Evolutionary conservation across 2,888 invertebrate genomes (phyloP).

Genomic region (Unio pictorum): DNA sequence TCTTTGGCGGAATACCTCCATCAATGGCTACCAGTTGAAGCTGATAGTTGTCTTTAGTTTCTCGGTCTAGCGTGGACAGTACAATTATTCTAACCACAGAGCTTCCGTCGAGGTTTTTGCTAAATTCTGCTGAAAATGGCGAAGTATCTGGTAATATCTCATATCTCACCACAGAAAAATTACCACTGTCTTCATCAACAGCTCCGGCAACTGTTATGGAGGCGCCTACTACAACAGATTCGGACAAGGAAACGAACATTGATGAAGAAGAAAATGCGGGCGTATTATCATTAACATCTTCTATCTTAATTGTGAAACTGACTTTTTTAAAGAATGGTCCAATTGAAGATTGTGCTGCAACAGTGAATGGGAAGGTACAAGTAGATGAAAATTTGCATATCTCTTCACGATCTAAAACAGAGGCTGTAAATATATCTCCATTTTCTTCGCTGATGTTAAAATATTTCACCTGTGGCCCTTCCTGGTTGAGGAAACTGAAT

Average conservation of each 20-base stretch:
- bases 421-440: constrained; percentile 44
- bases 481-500: constrained; percentile 51
- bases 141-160: constrained; percentile 44
- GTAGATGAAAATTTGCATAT: constrained; percentile 44
- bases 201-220: constrained; percentile 51
- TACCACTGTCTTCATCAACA: constrained; percentile 50
- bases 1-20: constrained; percentile 49
- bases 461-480: constrained; percentile 34
- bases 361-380: constrained; percentile 47
- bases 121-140: constrained; percentile 47
- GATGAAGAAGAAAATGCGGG: constrained; percentile 50
- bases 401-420: constrained; percentile 50
- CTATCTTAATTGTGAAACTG: constrained; percentile 54
- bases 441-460: constrained; percentile 49
- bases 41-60: constrained; percentile 44
- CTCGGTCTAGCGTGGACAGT: constrained; percentile 50
- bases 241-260: constrained; percentile 48
- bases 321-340: constrained; percentile 56
- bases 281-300: constrained; percentile 65
- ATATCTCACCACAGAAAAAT: constrained; percentile 53
- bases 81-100: constrained; percentile 53
- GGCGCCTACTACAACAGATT: constrained; percentile 42
- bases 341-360: constrained; percentile 53
- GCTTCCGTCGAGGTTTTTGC: constrained; percentile 48
- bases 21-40: constrained; percentile 54